These are phyloP conservation scores for Druceiella hillmani DNA, from an alignment of 2,888 invertebrate genomes.

Conservation along the genomic window DNA sequence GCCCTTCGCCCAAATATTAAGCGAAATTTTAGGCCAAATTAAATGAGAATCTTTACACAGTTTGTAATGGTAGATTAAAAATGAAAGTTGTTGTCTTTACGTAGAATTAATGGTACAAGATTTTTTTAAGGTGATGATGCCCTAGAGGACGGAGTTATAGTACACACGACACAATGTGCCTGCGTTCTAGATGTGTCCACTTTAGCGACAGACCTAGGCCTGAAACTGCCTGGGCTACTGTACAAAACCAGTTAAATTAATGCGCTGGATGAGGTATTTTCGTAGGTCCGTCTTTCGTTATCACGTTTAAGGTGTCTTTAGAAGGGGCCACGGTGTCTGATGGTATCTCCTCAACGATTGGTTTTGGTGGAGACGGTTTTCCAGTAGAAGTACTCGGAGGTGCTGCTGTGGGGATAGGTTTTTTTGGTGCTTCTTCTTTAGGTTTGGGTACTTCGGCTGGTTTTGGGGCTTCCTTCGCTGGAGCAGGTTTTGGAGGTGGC, in stretches of 20 bases:
- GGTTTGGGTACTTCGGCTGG: conserved; percentile 21
- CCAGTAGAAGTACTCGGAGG: conserved; percentile 14
- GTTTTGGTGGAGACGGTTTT: conserved; percentile 34
- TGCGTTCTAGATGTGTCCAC: too few species aligned
- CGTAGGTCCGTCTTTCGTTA: conserved; percentile 51
- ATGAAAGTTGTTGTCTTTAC: too few species aligned
- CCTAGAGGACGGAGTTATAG: too few species aligned
- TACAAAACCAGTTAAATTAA: conserved; percentile 26
- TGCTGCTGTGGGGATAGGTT: conserved; percentile 10
- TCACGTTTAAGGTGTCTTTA: conserved; percentile 53
- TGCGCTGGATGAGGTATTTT: conserved; percentile 41
- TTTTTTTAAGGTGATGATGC: too few species aligned
- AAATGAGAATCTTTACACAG: too few species aligned
- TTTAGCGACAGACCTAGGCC: too few species aligned
- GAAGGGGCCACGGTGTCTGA: conserved; percentile 49
- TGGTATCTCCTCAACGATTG: conserved; percentile 51
- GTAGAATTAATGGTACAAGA: too few species aligned
- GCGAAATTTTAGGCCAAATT: too few species aligned
- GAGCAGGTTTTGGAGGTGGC: conserved; percentile 18
- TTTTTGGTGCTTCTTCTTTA: conserved; percentile 22
- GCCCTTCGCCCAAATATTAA: too few species aligned
- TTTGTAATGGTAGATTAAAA: too few species aligned
- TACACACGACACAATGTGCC: too few species aligned
- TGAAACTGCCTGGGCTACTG: too few species aligned
- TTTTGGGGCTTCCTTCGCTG: conserved; percentile 15